These are phyloP conservation scores for Drosophila willistoni DNA, from an alignment of 1,140 invertebrate genomes.

Conservation along the genomic window DNA sequence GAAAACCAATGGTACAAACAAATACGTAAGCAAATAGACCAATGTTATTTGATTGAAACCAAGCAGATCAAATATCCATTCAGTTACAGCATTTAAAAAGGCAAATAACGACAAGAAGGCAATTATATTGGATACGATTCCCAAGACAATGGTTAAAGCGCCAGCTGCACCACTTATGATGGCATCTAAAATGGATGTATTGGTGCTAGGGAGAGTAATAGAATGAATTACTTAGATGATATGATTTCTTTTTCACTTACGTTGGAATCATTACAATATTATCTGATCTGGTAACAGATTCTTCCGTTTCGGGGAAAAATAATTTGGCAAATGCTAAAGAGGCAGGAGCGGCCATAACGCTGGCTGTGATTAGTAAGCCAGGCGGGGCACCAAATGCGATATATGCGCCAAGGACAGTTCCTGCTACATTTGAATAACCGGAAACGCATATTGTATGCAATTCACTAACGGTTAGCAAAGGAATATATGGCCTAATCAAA, in stretches of 20 bases:
- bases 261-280: conserved; percentile 86
- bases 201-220: conserved; percentile 85
- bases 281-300: conserved; percentile 87
- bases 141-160: conserved; percentile 90
- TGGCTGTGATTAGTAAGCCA: conserved; percentile 91
- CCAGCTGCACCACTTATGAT: conserved; percentile 92
- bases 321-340: conserved; percentile 94
- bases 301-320: conserved; percentile 93
- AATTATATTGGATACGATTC: conserved; percentile 95
- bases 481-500: conserved; percentile 92
- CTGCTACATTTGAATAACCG: conserved; percentile 96
- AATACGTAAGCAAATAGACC: conserved; percentile 89
- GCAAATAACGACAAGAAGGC: conserved; percentile 93
- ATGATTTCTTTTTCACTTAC: conserved; percentile 82
- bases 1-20: conserved; percentile 92
- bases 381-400: conserved; percentile 94
- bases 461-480: conserved; percentile 91
- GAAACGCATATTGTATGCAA: conserved; percentile 95
- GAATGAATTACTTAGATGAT: background rate
- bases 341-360: conserved; percentile 96
- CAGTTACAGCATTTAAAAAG: conserved; percentile 90
- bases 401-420: conserved; percentile 94
- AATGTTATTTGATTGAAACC: conserved; percentile 85
- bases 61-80: conserved; percentile 90
- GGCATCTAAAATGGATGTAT: conserved; percentile 92